These are phyloP conservation scores for Omphaloscelis lunosa DNA, from an alignment of 2,888 invertebrate genomes.

Conservation along the genomic window DNA sequence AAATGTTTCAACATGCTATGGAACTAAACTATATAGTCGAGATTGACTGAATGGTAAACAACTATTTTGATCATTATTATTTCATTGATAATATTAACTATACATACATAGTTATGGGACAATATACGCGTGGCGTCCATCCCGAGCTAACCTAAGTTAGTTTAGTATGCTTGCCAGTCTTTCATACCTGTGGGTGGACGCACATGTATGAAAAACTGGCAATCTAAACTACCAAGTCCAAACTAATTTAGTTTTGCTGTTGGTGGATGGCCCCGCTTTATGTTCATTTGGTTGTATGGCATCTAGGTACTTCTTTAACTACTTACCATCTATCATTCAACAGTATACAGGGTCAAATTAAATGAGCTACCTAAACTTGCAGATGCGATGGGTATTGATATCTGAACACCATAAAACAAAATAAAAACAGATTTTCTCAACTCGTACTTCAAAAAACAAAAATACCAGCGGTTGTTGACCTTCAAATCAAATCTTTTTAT, in stretches of 20 bases:
- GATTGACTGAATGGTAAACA: slow-evolving; percentile 7
- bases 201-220: no score
- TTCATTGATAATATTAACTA: neutral
- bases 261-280: no score
- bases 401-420: neutral
- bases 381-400: neutral
- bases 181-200: no score
- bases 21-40: neutral
- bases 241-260: no score
- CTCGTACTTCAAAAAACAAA: neutral
- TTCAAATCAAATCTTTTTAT: neutral
- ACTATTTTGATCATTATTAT: slow-evolving; percentile 3
- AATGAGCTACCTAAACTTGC: neutral
- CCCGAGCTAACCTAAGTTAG: no score
- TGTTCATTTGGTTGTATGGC: neutral
- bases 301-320: neutral
- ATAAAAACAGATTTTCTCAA: neutral
- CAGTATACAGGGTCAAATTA: neutral
- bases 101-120: neutral
- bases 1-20: slow-evolving; percentile 26
- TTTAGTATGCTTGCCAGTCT: no score
- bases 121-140: no score
- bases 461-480: neutral
- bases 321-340: neutral
- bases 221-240: no score